These are phyloP conservation scores for Brevipalpus yothersi DNA, from an alignment of 1,140 invertebrate species.

Conservation along the genomic window DNA sequence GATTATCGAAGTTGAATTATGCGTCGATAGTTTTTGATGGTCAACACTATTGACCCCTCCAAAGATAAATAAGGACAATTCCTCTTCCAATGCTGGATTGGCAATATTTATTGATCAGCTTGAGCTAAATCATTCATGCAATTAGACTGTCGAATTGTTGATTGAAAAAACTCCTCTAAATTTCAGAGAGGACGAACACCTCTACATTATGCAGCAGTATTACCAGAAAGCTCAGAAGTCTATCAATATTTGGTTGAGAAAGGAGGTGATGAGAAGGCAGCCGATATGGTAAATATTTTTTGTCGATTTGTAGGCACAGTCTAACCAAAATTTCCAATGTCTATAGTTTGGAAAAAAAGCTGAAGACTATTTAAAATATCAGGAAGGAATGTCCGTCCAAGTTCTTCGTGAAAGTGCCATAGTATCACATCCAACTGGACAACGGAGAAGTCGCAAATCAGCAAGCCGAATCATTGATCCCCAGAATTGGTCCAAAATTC, in stretches of 20 bases:
- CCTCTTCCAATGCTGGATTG: no score
- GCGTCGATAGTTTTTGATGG: no score
- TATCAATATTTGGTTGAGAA: conserved; percentile 12
- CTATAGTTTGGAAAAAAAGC: conserved; percentile 4
- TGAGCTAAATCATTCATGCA: no score
- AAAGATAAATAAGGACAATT: no score
- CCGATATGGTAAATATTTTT: conserved; percentile 11
- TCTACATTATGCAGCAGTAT: conserved; percentile 15
- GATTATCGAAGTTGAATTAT: no score
- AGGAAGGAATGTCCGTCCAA: neutral
- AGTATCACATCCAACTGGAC: neutral
- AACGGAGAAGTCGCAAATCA: neutral
- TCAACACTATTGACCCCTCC: no score
- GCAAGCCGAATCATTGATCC: neutral
- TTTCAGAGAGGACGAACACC: conserved; percentile 12
- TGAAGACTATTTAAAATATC: conserved; percentile 3
- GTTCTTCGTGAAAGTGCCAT: neutral
- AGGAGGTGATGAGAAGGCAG: conserved; percentile 13
- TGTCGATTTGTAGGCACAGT: neutral
- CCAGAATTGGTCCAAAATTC: neutral
- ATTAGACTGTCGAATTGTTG: no score
- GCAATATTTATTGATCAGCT: no score
- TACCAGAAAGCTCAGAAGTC: conserved; percentile 13
- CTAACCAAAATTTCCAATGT: neutral
- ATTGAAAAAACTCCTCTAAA: no score